Conservation (phyloP, 2,797 vertebrate species). For the Mionectes olivaceus region DNA sequence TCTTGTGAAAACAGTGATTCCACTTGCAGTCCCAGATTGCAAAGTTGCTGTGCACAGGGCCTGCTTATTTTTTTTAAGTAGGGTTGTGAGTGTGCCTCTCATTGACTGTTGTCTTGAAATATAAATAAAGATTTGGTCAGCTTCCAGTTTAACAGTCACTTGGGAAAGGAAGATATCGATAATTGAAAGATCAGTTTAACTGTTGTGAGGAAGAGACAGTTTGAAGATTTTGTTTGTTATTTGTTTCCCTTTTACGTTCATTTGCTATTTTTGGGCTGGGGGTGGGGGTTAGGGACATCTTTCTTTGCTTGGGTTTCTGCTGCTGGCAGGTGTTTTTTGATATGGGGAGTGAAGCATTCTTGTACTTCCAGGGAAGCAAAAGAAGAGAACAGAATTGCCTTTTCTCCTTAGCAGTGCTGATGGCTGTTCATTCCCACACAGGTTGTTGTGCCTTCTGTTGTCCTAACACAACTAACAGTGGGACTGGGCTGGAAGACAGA, state of each 20-base stretch:
- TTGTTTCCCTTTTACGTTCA: background rate
- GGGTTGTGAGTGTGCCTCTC: background rate
- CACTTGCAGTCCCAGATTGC: background rate
- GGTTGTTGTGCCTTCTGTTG: accelerated
- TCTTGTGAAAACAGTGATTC: background rate
- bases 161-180: background rate
- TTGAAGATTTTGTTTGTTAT: background rate
- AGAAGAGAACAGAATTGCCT: background rate
- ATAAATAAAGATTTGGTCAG: background rate
- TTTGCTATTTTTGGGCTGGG: background rate
- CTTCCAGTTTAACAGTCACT: background rate
- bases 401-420: background rate
- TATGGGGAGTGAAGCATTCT: background rate
- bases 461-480: background rate
- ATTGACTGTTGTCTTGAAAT: background rate
- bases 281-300: background rate
- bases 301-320: background rate
- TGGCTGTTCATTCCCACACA: background rate
- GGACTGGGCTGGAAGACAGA: background rate
- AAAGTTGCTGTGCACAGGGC: background rate
- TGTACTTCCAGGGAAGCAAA: background rate
- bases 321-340: background rate
- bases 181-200: constrained; percentile 21
- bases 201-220: background rate
- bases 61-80: background rate